A percentile compares a stretch with the other conserved stretches of the same genome.
Evolutionary conservation across 2,797 vertebrate species (phyloP).

Genomic region (Neosalanx taihuensis): DNA sequence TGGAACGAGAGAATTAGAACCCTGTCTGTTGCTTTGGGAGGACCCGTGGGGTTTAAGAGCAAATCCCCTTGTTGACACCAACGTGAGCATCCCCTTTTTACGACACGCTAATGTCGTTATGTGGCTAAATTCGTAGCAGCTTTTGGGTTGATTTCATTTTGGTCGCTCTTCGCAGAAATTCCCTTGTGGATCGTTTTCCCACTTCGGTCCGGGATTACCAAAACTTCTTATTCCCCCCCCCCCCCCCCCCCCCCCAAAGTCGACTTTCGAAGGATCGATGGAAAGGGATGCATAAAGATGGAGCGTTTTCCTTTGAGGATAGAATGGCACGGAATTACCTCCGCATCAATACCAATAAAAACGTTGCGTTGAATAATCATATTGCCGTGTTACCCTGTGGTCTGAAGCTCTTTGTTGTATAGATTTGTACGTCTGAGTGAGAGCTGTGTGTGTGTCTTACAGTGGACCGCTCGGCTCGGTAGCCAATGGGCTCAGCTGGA

Average conservation of each 20-base stretch:
- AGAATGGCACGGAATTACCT: neutral
- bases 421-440: conserved; percentile 16
- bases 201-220: too few relatives aligned
- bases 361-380: neutral
- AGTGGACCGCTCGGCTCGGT: conserved; percentile 47
- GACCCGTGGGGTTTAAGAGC: conserved; percentile 51
- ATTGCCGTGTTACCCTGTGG: neutral
- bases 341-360: neutral
- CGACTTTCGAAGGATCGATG: too few relatives aligned
- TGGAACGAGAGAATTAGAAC: conserved; percentile 61
- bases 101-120: neutral
- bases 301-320: neutral
- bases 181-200: neutral
- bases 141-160: neutral
- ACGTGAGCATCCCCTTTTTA: conserved; percentile 6
- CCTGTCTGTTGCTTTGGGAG: conserved; percentile 50
- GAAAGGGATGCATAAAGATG: neutral
- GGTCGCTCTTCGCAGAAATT: conserved; percentile 9
- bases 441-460: conserved; percentile 18
- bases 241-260: too few relatives aligned
- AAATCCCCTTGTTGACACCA: neutral
- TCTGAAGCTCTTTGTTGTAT: neutral
- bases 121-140: too few relatives aligned
- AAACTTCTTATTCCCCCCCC: too few relatives aligned
- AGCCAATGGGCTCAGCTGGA: conserved; percentile 62